phyloP scores from a whole-genome alignment of 2,113 vertebrate genomes.

The Brevimyrus niger region DNA sequence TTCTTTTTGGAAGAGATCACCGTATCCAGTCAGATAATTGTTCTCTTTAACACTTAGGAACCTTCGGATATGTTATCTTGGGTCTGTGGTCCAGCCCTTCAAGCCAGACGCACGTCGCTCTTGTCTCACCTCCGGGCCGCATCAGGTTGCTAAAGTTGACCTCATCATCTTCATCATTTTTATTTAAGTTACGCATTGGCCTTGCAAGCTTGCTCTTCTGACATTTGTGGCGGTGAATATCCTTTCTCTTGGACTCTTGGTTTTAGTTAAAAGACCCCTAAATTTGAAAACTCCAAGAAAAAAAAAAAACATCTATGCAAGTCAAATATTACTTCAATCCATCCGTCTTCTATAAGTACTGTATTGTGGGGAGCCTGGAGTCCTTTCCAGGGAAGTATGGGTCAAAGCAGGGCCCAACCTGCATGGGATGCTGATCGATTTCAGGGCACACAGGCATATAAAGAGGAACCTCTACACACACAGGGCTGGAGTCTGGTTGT shows the following conservation, averaged over 20 bases:
- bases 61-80: background rate
- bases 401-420: background rate
- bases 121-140: background rate
- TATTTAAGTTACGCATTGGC: background rate
- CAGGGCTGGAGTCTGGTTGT: background rate
- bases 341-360: background rate
- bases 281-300: background rate
- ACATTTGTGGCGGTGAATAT: background rate
- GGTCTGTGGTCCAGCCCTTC: background rate
- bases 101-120: background rate
- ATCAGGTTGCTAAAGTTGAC: background rate
- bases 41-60: background rate
- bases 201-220: background rate
- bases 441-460: background rate
- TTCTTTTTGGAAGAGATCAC: background rate
- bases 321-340: background rate
- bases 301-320: background rate
- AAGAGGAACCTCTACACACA: background rate
- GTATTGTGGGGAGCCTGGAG: background rate
- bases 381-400: background rate
- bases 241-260: background rate
- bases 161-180: background rate
- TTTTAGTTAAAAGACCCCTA: background rate
- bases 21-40: background rate
- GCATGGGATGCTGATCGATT: background rate